A percentile compares a stretch with the other conserved stretches of the same genome.
phyloP scores from a whole-genome alignment of 2,797 vertebrate species.

The Carapus acus region DNA sequence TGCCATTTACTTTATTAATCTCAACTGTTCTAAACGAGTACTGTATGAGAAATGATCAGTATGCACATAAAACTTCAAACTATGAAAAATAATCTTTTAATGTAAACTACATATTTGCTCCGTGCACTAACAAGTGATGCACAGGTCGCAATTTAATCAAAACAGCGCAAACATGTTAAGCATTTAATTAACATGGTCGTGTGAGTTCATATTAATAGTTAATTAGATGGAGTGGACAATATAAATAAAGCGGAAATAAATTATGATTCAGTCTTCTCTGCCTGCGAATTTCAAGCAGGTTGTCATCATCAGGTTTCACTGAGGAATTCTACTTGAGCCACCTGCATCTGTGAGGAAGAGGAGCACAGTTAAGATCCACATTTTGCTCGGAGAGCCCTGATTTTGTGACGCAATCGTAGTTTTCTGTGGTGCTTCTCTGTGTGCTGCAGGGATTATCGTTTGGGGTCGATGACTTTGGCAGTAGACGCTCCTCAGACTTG shows the following conservation, averaged over 20 bases:
- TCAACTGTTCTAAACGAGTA: too few relatives aligned
- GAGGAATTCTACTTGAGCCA: constrained; percentile 46
- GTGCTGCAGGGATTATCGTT: too few relatives aligned
- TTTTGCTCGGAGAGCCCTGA: too few relatives aligned
- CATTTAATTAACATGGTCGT: constrained; percentile 51
- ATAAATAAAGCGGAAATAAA: constrained; percentile 79
- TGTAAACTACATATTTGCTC: constrained; percentile 56
- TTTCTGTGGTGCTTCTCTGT: too few relatives aligned
- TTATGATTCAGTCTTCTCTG: constrained; percentile 62
- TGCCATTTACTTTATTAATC: too few relatives aligned
- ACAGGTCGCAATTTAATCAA: constrained; percentile 47
- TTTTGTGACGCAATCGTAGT: too few relatives aligned
- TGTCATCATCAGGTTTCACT: constrained; percentile 38
- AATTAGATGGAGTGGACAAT: constrained; percentile 50
- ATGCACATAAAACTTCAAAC: too few relatives aligned
- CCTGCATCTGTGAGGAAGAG: constrained; percentile 63
- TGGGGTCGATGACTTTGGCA: too few relatives aligned
- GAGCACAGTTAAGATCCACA: not conserved
- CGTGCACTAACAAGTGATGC: constrained; percentile 64
- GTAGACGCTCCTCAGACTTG: too few relatives aligned
- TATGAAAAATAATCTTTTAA: constrained; percentile 68
- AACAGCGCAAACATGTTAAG: constrained; percentile 45
- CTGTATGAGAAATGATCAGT: too few relatives aligned
- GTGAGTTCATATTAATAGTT: constrained; percentile 58
- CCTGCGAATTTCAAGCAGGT: constrained; percentile 52